Evolutionary conservation across 1,140 invertebrate species (phyloP).

Genomic region (Drosophila virilis): DNA sequence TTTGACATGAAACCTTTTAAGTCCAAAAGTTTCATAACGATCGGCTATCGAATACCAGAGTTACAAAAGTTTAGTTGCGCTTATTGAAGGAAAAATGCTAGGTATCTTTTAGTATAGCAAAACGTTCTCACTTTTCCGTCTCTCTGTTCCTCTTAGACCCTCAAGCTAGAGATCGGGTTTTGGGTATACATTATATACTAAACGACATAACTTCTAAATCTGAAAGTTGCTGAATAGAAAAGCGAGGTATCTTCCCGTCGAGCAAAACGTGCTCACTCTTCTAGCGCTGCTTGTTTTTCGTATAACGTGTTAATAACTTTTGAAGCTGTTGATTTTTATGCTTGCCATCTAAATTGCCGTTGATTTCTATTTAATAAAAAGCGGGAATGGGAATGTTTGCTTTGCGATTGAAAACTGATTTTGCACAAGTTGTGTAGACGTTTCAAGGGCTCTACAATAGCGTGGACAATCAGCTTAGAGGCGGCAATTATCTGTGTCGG

Average conservation of each 20-base stretch:
- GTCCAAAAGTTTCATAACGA: no score
- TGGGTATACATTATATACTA: no score
- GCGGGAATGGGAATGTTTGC: slow-evolving; percentile 24
- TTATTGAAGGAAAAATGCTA: no score
- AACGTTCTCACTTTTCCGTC: no score
- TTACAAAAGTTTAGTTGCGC: no score
- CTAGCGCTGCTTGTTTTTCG: slow-evolving; percentile 5
- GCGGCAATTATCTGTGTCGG: background rate
- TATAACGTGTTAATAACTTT: slow-evolving; percentile 75
- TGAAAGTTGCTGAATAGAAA: no score
- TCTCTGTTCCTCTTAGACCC: no score
- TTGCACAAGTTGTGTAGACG: slow-evolving; percentile 17
- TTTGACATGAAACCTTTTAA: no score
- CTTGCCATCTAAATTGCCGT: slow-evolving; percentile 61
- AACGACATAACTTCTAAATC: no score
- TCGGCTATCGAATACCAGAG: no score
- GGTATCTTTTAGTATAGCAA: no score
- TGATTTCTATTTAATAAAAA: slow-evolving; percentile 81
- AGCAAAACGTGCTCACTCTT: background rate
- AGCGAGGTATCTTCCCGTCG: slow-evolving; percentile 21
- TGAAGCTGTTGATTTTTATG: slow-evolving; percentile 56
- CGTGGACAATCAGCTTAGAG: slow-evolving; percentile 7
- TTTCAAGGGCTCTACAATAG: slow-evolving; percentile 21
- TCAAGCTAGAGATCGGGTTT: no score
- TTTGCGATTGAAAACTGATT: slow-evolving; percentile 13